Evolutionary conservation across 1,140 invertebrate genomes (phyloP).

Genomic region (Bemisia tabaci): DNA sequence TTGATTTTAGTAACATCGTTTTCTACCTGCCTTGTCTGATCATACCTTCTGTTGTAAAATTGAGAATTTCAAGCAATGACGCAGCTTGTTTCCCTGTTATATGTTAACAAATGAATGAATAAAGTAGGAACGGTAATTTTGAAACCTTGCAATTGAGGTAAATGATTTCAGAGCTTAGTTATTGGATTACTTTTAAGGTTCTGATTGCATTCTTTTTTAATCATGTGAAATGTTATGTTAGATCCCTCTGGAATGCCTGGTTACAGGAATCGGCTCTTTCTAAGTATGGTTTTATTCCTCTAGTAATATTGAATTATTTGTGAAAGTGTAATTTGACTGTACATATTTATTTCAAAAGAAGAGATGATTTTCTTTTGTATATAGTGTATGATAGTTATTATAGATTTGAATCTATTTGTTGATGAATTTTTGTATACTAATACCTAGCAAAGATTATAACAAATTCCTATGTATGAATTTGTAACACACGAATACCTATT

Average conservation of each 20-base stretch:
- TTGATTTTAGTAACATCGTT: too few species aligned
- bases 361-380: background rate
- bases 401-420: background rate
- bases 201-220: background rate
- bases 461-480: background rate
- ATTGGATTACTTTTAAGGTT: background rate
- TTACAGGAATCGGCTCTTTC: background rate
- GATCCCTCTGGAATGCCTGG: background rate
- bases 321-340: background rate
- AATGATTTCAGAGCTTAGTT: too few species aligned
- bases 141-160: too few species aligned
- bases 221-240: background rate
- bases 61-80: too few species aligned
- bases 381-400: background rate
- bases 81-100: too few species aligned
- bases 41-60: too few species aligned
- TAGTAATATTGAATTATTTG: background rate
- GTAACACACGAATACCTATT: background rate
- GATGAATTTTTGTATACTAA: background rate
- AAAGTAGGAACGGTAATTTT: too few species aligned
- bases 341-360: background rate
- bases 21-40: too few species aligned
- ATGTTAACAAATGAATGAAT: too few species aligned
- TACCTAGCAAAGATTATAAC: background rate
- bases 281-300: background rate